Percentiles rank a stretch among this genome's conserved stretches.
phyloP scores from a whole-genome alignment of 2,113 vertebrate genomes.

The Helogale parvula region DNA sequence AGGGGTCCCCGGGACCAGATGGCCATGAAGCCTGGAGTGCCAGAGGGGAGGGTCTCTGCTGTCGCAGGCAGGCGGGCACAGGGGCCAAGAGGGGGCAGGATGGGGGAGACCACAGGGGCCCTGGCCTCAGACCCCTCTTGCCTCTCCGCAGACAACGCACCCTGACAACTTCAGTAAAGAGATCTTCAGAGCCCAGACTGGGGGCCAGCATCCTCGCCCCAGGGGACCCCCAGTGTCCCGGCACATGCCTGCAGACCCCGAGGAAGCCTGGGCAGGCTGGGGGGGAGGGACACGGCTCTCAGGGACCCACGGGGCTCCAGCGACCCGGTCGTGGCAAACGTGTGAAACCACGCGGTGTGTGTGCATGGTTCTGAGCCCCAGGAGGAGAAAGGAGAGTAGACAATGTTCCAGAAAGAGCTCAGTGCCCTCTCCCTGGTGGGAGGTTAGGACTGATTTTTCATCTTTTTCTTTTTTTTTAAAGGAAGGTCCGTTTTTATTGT shows the following conservation, averaged over 20 bases:
- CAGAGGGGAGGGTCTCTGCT: background rate
- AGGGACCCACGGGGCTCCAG: too few species aligned
- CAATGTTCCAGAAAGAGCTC: background rate
- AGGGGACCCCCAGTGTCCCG: fast-evolving
- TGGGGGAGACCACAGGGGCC: too few species aligned
- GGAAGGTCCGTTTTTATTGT: background rate
- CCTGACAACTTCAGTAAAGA: background rate
- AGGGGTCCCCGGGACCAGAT: fast-evolving
- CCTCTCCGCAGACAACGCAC: background rate
- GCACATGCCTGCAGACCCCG: background rate
- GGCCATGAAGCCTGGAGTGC: background rate
- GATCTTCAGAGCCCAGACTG: background rate
- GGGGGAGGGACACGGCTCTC: background rate
- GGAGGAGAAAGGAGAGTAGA: background rate
- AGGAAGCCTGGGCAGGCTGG: background rate
- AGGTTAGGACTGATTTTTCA: background rate
- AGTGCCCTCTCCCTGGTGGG: background rate
- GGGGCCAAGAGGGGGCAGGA: background rate
- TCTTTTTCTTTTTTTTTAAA: background rate
- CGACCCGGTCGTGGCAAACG: background rate
- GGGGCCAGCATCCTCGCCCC: background rate
- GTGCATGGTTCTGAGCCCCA: fast-evolving
- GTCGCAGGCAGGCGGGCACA: fast-evolving
- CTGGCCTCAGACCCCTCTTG: fast-evolving
- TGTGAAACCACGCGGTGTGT: fast-evolving